These are phyloP conservation scores for Baccha elongata DNA, from an alignment of 2,888 invertebrate species.

Conservation along the genomic window DNA sequence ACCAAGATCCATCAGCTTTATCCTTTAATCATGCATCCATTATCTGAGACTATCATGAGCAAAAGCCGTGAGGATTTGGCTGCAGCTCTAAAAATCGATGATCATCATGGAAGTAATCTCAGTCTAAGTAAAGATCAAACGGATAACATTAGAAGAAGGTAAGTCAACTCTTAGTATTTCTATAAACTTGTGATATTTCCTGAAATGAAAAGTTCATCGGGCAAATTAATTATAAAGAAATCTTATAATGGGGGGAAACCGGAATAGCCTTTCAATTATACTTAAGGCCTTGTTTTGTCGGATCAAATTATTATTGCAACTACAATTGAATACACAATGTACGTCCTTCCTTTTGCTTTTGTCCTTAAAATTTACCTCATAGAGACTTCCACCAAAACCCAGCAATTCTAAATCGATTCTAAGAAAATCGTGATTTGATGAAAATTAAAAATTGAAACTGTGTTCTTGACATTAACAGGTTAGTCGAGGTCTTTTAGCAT, in stretches of 20 bases:
- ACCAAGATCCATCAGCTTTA: background rate
- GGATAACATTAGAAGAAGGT: slow-evolving; percentile 81
- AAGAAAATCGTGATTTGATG: slow-evolving; percentile 17
- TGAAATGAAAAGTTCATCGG: too few relatives aligned
- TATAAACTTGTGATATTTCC: too few relatives aligned
- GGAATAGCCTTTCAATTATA: too few relatives aligned
- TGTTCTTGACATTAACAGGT: slow-evolving; percentile 29
- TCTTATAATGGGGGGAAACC: too few relatives aligned
- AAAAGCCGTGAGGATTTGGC: slow-evolving; percentile 82
- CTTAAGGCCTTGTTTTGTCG: too few relatives aligned
- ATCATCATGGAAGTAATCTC: slow-evolving; percentile 80
- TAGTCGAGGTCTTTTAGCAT: background rate
- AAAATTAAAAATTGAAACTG: slow-evolving; percentile 15
- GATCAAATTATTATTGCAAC: too few relatives aligned
- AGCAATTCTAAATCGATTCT: background rate
- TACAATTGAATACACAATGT: too few relatives aligned
- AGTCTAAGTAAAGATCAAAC: slow-evolving; percentile 79
- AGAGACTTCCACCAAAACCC: background rate
- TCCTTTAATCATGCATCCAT: slow-evolving; percentile 79
- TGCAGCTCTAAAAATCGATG: slow-evolving; percentile 76
- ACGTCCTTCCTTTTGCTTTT: background rate
- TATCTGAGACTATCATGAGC: slow-evolving; percentile 79
- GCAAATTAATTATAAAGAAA: too few relatives aligned
- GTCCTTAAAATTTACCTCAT: background rate
- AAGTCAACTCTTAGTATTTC: too few relatives aligned